A percentile compares a stretch with the other conserved stretches of the same genome.
phyloP scores from a whole-genome alignment of 1,140 invertebrate genomes.

The Chrysomallon squamiferum region DNA sequence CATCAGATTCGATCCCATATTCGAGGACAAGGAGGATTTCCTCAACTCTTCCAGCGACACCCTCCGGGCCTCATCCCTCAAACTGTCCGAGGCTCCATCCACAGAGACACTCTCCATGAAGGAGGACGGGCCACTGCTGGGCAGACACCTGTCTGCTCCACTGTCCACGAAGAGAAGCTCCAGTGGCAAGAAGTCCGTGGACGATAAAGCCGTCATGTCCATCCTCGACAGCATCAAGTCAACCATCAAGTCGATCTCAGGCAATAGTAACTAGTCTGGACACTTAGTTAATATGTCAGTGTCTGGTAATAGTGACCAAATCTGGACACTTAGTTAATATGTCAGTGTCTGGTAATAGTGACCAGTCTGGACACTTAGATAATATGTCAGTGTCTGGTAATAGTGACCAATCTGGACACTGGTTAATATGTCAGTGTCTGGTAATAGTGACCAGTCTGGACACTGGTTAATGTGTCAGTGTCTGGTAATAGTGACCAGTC shows the following conservation, averaged over 20 bases:
- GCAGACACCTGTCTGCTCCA: conserved; percentile 9
- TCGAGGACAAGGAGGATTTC: conserved; percentile 52
- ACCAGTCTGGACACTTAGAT: too few relatives aligned
- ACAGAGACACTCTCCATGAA: conserved; percentile 11
- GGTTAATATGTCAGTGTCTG: too few relatives aligned
- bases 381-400: too few relatives aligned
- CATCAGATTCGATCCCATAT: conserved; percentile 57
- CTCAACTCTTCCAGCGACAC: conserved; percentile 40
- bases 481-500: too few relatives aligned
- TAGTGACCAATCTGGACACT: too few relatives aligned
- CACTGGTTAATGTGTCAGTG: too few relatives aligned
- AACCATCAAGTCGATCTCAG: conserved; percentile 35
- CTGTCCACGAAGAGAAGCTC: conserved; percentile 9
- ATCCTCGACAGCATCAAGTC: conserved; percentile 35
- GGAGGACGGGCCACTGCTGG: conserved; percentile 15
- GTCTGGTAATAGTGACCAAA: too few relatives aligned
- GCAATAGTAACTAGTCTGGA: conserved; percentile 9
- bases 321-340: too few relatives aligned
- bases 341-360: too few relatives aligned
- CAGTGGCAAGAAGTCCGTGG: conserved; percentile 10
- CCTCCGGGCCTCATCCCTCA: conserved; percentile 31
- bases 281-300: too few relatives aligned
- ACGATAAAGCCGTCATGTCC: conserved; percentile 29
- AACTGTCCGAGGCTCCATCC: conserved; percentile 8
- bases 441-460: too few relatives aligned